Evolutionary conservation across 2,888 invertebrate genomes (phyloP).

Genomic region (Drosophila mayaguana): DNA sequence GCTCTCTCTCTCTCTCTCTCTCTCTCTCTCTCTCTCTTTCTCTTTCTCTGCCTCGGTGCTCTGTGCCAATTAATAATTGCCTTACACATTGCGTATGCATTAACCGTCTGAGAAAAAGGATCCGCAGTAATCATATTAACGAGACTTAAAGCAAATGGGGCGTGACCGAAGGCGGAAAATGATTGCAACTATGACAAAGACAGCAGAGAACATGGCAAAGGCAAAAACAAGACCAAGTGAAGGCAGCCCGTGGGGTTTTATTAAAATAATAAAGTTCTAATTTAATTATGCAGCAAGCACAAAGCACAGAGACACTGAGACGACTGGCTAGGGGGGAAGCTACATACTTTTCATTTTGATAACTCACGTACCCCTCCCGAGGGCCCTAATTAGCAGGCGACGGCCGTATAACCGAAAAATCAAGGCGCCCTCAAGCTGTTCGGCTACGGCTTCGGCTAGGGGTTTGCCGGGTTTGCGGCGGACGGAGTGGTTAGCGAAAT

Average conservation of each 20-base stretch:
- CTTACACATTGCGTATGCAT: constrained; percentile 10
- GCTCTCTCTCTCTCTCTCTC: too few relatives aligned
- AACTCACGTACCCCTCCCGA: constrained; percentile 78
- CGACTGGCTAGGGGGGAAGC: constrained; percentile 20
- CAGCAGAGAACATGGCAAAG: constrained; percentile 14
- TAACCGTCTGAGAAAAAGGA: constrained; percentile 35
- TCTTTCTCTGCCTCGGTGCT: too few relatives aligned
- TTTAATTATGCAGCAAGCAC: constrained; percentile 69
- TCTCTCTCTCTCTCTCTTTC: too few relatives aligned
- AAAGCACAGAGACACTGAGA: constrained; percentile 45
- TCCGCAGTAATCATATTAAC: constrained; percentile 60
- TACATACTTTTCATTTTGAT: constrained; percentile 80
- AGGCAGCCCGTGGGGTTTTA: constrained; percentile 68
- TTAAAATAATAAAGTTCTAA: constrained; percentile 81
- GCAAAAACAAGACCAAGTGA: constrained; percentile 37
- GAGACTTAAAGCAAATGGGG: constrained; percentile 59
- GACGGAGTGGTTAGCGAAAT: constrained; percentile 61
- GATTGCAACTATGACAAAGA: constrained; percentile 48
- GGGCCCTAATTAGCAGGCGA: constrained; percentile 79
- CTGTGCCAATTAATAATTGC: not conserved
- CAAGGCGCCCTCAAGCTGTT: constrained; percentile 68
- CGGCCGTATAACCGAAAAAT: constrained; percentile 81
- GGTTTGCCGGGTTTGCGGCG: not conserved
- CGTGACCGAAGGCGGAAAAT: constrained; percentile 48
- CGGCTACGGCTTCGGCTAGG: not conserved